phyloP scores from a whole-genome alignment of 2,797 vertebrate genomes.

The Enteromius paludinosus region DNA sequence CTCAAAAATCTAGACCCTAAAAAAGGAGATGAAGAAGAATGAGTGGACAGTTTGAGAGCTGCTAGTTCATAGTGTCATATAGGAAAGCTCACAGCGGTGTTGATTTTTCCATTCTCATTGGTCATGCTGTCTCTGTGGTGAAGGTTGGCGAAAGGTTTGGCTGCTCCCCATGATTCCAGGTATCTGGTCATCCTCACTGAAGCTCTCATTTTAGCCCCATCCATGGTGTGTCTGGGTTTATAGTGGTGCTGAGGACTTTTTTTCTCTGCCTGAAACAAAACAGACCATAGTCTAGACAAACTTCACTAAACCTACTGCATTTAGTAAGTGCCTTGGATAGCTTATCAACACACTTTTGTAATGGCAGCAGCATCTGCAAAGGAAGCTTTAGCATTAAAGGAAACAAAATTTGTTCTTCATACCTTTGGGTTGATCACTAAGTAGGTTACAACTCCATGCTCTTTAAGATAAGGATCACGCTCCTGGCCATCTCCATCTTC shows the following conservation, averaged over 20 bases:
- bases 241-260: slow-evolving; percentile 89
- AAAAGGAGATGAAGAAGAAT: not conserved
- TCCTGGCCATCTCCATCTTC: slow-evolving; percentile 92
- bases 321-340: not conserved
- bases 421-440: slow-evolving; percentile 98
- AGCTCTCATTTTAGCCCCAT: slow-evolving; percentile 94
- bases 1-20: not conserved
- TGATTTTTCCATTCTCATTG: slow-evolving; percentile 95
- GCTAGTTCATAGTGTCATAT: not conserved
- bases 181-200: slow-evolving; percentile 98
- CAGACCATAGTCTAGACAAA: not conserved
- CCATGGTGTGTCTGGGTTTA: slow-evolving; percentile 85
- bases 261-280: slow-evolving; percentile 84
- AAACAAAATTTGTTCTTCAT: slow-evolving; percentile 52
- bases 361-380: not conserved
- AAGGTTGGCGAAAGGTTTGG: slow-evolving; percentile 96
- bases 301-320: not conserved
- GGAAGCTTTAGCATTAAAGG: not conserved
- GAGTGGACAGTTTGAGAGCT: not conserved
- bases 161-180: slow-evolving; percentile 97
- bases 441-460: slow-evolving; percentile 91
- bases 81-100: slow-evolving; percentile 84
- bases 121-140: slow-evolving; percentile 97
- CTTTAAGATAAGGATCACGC: slow-evolving; percentile 93
- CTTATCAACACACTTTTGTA: not conserved